phyloP scores from a whole-genome alignment of 2,888 invertebrate species.

The Cecidostiba fungosa region DNA sequence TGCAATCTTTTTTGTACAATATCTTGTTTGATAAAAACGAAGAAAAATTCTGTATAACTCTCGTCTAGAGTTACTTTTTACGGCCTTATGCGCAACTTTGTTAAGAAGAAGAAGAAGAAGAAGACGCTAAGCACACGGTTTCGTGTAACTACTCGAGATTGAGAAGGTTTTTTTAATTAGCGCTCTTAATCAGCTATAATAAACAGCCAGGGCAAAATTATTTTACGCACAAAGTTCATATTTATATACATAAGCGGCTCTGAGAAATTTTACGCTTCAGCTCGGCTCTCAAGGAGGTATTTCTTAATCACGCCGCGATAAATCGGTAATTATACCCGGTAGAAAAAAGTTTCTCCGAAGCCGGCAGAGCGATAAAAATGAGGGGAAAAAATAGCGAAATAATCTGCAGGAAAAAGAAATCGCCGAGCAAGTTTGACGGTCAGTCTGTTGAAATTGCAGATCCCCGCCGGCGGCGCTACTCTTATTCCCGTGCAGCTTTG shows the following conservation, averaged over 20 bases:
- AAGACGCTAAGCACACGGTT: constrained; percentile 37
- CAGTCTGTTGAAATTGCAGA: constrained; percentile 53
- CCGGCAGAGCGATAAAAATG: neutral
- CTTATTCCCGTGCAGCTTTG: constrained; percentile 54
- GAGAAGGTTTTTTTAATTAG: constrained; percentile 50
- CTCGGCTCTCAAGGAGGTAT: neutral
- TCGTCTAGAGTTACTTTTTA: constrained; percentile 46
- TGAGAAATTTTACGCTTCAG: constrained; percentile 12
- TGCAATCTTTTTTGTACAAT: neutral
- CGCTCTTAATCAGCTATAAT: constrained; percentile 45
- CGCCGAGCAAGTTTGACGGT: constrained; percentile 49
- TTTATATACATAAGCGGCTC: neutral
- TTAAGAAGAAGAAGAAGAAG: constrained; percentile 34
- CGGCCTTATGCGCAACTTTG: constrained; percentile 13
- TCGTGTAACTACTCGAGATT: constrained; percentile 28
- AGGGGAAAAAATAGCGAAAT: neutral
- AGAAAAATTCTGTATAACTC: constrained; percentile 46
- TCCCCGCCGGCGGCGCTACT: constrained; percentile 10
- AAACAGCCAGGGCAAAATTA: constrained; percentile 2
- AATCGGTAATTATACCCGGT: neutral
- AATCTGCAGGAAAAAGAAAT: neutral
- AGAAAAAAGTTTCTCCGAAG: neutral
- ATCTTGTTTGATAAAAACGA: neutral
- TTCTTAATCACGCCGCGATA: neutral
- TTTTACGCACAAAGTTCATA: constrained; percentile 11